Base-by-base conservation (phyloP, 53 echinoderm and acorn worm species). In the Temnopleurus reevesii region DNA sequence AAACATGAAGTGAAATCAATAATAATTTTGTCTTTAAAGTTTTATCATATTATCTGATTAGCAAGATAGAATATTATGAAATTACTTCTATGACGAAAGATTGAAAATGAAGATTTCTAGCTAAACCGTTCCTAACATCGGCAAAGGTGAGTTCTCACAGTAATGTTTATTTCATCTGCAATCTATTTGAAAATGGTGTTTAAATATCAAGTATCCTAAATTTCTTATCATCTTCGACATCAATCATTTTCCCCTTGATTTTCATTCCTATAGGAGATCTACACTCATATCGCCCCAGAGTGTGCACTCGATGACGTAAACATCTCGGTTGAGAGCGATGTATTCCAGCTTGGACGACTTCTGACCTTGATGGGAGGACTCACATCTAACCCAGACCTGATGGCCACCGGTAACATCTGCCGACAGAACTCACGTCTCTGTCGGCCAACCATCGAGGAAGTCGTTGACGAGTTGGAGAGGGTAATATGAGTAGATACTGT, bases 321-420 rank as follows among this genome's bases (percentile, higher is more conserved):
- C 26, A 77, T 46, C 0, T 77, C 77, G 0, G 26, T 46, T 23
- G 7, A 21, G 45, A 77, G 77, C 44, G 77, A 77, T 15, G 77
- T 77, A n/a, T 77, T 77, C 77, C 77, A 77, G 77, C 77, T 77
- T 2, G 77, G 77, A 19, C 23, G 77, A n/a, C 77, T 77, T n/a
- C 47, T 77, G 23, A 35, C 38, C 38, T 35, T 46, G 38, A 77
- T 77, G 25, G 77, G 77, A 25, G 45, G 27, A 19, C 6, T 27
- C 19, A 43, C 46, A 0, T 23, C 15, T 12, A 26, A 21, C 47
- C 8, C 5, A 8, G 46, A 45, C 44, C 77, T 77, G 8, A 25
- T 7, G 19, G 12, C 24, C 25, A 77, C 45, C 77, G 77, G 77
- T 4, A 23, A 46, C 45, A 46, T 45, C 25, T 77, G 77, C 30